Percentiles rank a stretch among this genome's conserved stretches.
Evolutionary conservation across 2,888 invertebrate species (phyloP).

Genomic region (Boloria selene): DNA sequence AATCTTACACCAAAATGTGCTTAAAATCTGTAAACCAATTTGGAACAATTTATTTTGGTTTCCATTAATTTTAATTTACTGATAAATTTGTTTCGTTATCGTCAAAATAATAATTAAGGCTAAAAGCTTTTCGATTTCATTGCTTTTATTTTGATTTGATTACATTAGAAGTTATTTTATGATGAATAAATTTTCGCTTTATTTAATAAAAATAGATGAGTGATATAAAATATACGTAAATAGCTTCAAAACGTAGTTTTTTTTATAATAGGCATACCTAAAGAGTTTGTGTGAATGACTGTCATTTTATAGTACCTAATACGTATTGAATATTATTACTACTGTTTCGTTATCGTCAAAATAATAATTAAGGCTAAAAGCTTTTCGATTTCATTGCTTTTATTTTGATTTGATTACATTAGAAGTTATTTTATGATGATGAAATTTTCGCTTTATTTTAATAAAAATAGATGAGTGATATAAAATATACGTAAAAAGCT

Average conservation of each 20-base stretch:
- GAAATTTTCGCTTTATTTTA: background rate
- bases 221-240: no score
- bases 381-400: slow-evolving; percentile 24
- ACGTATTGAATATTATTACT: no score
- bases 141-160: slow-evolving; percentile 12
- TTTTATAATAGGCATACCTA: no score
- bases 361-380: slow-evolving; percentile 27
- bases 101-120: slow-evolving; percentile 24
- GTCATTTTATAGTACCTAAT: no score
- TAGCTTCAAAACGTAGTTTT: no score
- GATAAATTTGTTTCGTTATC: slow-evolving; percentile 22
- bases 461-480: no score
- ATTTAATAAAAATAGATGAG: no score
- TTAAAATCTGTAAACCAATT: slow-evolving; percentile 5
- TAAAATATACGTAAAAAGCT: no score
- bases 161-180: background rate
- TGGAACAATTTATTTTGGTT: slow-evolving; percentile 11
- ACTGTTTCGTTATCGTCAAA: slow-evolving; percentile 21
- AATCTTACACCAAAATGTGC: background rate
- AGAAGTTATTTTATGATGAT: background rate
- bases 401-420: slow-evolving; percentile 4
- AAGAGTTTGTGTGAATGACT: no score
- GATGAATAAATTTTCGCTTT: background rate
- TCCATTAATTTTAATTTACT: slow-evolving; percentile 28
- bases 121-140: slow-evolving; percentile 27